Conservation (phyloP, 2,113 vertebrate species). For the Azemiops feae region DNA sequence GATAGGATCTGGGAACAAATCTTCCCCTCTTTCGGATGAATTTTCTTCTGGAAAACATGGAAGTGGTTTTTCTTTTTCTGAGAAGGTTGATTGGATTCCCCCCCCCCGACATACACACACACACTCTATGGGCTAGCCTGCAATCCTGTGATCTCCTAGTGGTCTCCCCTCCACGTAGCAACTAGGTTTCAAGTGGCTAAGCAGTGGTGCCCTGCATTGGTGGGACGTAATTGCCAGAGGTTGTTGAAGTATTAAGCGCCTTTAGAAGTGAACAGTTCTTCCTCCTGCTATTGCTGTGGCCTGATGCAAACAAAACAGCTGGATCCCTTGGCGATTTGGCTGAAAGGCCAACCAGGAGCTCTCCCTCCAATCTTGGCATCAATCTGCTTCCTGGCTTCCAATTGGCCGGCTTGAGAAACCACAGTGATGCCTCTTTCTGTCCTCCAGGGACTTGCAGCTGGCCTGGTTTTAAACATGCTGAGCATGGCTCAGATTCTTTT, state of each 20-base stretch:
- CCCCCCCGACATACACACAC: no score
- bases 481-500: not conserved
- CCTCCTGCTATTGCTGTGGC: not conserved
- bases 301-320: not conserved
- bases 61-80: not conserved
- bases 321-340: not conserved
- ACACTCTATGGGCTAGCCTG: not conserved
- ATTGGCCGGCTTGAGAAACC: not conserved
- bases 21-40: not conserved
- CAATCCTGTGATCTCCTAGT: not conserved
- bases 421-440: not conserved
- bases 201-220: not conserved
- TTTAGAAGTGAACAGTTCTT: not conserved
- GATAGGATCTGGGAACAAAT: not conserved
- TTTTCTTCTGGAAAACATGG: not conserved
- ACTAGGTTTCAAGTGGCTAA: not conserved
- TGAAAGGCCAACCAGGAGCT: not conserved
- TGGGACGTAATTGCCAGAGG: not conserved
- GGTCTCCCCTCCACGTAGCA: not conserved
- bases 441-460: not conserved
- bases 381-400: not conserved
- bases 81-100: not conserved
- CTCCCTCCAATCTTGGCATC: not conserved
- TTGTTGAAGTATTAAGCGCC: not conserved
- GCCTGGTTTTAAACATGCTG: not conserved